These are phyloP conservation scores for Cephus nigrinus DNA, from an alignment of 2,888 invertebrate species.

Conservation along the genomic window DNA sequence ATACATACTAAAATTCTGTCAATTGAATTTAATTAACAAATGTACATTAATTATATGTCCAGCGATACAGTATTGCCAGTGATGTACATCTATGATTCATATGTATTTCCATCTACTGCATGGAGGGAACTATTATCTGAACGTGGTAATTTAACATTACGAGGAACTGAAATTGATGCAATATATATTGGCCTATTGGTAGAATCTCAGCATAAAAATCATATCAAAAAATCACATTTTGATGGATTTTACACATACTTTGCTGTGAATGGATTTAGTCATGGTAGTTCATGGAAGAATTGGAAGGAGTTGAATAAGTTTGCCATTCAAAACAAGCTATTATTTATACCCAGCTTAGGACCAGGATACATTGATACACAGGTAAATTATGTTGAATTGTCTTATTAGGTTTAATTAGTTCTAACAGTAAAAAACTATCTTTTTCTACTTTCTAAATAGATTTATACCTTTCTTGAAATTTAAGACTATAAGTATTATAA, in stretches of 20 bases:
- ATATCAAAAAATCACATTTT: constrained; percentile 69
- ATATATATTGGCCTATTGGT: constrained; percentile 72
- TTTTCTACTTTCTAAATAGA: background rate
- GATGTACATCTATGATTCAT: constrained; percentile 76
- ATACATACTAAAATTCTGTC: background rate
- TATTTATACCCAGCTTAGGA: constrained; percentile 77
- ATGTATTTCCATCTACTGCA: constrained; percentile 68
- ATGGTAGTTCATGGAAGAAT: constrained; percentile 74
- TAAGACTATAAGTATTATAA: background rate
- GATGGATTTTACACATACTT: constrained; percentile 76
- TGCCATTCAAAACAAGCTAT: constrained; percentile 70
- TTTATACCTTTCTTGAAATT: background rate
- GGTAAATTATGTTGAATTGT: constrained; percentile 45
- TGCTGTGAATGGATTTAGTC: constrained; percentile 74
- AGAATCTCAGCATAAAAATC: constrained; percentile 69
- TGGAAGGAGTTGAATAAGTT: constrained; percentile 70
- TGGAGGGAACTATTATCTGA: constrained; percentile 69
- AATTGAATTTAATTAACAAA: constrained; percentile 1
- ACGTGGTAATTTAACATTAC: constrained; percentile 66
- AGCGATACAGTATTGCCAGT: constrained; percentile 68
- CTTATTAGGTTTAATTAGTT: background rate
- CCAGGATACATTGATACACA: constrained; percentile 78
- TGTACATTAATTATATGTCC: constrained; percentile 10
- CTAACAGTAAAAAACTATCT: background rate
- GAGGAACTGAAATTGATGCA: constrained; percentile 70